A percentile compares a stretch with the other conserved stretches of the same genome.
phyloP scores from a whole-genome alignment of 2,113 vertebrate species.

The Thunnus thynnus region DNA sequence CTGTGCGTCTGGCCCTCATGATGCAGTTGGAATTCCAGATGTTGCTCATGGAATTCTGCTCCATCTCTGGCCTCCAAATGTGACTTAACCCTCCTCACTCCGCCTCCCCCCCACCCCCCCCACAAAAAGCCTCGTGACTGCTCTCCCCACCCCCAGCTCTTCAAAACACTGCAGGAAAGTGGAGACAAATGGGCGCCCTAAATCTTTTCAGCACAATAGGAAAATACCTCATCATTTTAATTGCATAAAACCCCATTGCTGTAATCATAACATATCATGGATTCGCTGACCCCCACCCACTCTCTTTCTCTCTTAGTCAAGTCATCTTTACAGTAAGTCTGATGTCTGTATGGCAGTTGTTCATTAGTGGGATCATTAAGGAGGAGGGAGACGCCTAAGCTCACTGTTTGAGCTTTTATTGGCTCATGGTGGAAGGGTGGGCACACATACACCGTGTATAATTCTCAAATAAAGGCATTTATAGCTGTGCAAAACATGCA shows the following conservation, averaged over 20 bases:
- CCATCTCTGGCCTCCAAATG: slow-evolving; percentile 80
- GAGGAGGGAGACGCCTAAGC: slow-evolving; percentile 47
- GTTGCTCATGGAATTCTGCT: slow-evolving; percentile 85
- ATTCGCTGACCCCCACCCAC: slow-evolving; percentile 20
- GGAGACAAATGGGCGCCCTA: slow-evolving; percentile 65
- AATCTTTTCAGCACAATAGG: slow-evolving; percentile 62
- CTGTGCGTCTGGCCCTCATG: slow-evolving; percentile 69
- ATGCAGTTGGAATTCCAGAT: slow-evolving; percentile 86
- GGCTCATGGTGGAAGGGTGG: slow-evolving; percentile 37
- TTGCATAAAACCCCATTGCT: slow-evolving; percentile 23
- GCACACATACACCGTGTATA: slow-evolving; percentile 16
- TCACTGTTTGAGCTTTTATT: slow-evolving; percentile 67
- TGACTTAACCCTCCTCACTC: slow-evolving; percentile 64
- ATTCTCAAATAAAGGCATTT: slow-evolving; percentile 54
- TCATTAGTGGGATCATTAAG: slow-evolving; percentile 62
- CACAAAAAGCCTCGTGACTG: slow-evolving; percentile 75
- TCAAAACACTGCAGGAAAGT: slow-evolving; percentile 64
- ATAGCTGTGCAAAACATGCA: slow-evolving; percentile 44
- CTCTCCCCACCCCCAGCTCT: slow-evolving; percentile 33
- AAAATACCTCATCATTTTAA: slow-evolving; percentile 69
- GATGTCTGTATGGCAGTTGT: slow-evolving; percentile 32
- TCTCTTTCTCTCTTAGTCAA: slow-evolving; percentile 1
- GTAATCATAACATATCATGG: slow-evolving; percentile 65
- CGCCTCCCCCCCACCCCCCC: slow-evolving; percentile 22
- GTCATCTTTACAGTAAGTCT: slow-evolving; percentile 25